Evolutionary conservation across 2,797 vertebrate species (phyloP).

Genomic region (Onychomys arenicola): DNA sequence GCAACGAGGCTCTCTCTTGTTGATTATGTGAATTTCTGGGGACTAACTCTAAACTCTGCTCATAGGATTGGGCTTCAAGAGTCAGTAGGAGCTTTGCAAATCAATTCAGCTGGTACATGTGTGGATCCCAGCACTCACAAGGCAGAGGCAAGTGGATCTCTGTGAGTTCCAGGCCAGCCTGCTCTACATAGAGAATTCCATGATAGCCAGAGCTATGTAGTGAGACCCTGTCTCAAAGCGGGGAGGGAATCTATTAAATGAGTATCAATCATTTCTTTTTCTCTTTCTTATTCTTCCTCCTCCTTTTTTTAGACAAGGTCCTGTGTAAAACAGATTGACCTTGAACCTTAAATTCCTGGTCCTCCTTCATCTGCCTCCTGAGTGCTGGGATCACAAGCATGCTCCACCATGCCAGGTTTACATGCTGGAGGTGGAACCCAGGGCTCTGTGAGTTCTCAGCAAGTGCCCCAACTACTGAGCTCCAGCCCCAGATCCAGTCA

Average conservation of each 20-base stretch:
- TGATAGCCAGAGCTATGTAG: neutral
- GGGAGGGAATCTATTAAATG: neutral
- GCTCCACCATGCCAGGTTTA: neutral
- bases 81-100: neutral
- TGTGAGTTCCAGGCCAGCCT: neutral
- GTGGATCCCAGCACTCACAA: neutral
- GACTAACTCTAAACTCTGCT: conserved; percentile 8
- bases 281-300: neutral
- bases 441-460: neutral
- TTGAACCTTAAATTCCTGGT: neutral
- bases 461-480: neutral
- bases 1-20: neutral
- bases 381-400: neutral
- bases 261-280: neutral
- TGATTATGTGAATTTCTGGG: conserved; percentile 31
- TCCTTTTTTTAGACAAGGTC: neutral
- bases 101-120: neutral
- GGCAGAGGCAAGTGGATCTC: neutral
- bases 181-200: neutral
- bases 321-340: neutral
- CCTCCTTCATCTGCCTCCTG: neutral
- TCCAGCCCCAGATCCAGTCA: neutral
- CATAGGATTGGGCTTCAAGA: neutral
- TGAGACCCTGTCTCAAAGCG: neutral
- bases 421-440: neutral